Conservation (phyloP, 1,140 invertebrate species). For the Galleria mellonella region DNA sequence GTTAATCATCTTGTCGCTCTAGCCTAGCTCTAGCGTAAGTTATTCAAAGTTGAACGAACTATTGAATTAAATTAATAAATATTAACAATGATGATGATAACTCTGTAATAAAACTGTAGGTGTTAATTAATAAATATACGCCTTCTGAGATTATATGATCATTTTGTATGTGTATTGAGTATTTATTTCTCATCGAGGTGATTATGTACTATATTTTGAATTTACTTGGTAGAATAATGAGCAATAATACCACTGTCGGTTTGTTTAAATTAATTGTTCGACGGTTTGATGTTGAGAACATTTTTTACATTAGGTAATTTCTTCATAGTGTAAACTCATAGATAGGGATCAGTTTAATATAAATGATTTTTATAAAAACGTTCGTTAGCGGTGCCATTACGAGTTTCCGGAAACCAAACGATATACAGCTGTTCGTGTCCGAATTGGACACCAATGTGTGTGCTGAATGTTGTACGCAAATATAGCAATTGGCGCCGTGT, state of each 20-base stretch:
- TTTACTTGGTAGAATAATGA: constrained; percentile 32
- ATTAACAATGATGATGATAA: constrained; percentile 26
- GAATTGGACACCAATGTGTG: background rate
- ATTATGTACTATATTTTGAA: constrained; percentile 31
- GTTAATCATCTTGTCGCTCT: constrained; percentile 50
- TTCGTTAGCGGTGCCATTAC: constrained; percentile 44
- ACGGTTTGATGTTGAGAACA: constrained; percentile 27
- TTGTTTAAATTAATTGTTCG: constrained; percentile 19
- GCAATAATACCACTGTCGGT: constrained; percentile 37
- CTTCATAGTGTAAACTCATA: constrained; percentile 33
- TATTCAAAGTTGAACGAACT: constrained; percentile 49
- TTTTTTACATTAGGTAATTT: constrained; percentile 35
- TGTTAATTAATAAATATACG: constrained; percentile 47
- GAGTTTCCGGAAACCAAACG: constrained; percentile 12
- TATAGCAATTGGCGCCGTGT: background rate
- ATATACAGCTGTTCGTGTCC: constrained; percentile 8
- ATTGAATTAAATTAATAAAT: constrained; percentile 36
- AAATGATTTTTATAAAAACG: constrained; percentile 30
- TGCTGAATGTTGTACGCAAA: background rate
- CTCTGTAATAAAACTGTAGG: constrained; percentile 39
- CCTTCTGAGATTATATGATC: constrained; percentile 52
- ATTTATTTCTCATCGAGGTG: constrained; percentile 13
- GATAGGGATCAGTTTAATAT: constrained; percentile 33
- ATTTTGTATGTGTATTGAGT: constrained; percentile 23
- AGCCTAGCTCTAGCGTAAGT: constrained; percentile 51